Evolutionary conservation across 2,888 invertebrate species (phyloP), one percentile per base, ranked within the genome.

Genomic region (Machimus atricapillus): DNA sequence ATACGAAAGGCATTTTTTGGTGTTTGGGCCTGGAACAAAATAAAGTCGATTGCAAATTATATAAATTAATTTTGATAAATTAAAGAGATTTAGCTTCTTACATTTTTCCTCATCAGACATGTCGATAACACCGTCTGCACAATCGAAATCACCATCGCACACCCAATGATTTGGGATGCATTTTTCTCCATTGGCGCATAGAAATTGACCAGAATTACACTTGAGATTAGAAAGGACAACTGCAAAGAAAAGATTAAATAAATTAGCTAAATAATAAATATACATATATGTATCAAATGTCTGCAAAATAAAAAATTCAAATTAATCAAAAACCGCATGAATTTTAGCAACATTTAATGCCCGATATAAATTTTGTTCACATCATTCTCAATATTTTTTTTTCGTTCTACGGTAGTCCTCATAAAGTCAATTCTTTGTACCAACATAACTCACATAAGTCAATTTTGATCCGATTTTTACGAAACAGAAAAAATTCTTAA

Each of bases 121-220:
- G 91, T 96, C 96, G 90, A 96, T 96, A 92, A 96, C 93, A n/a
- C 96, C 96, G n/a, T 82, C 82, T 31, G 43, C 85, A 92, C 97
- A 97, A 93, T 97, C 96, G 66, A 93, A 93, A 91, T 96, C 96
- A 83, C 95, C 95, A 93, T 97, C 97, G 93, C 97, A 97, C 89
- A 95, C 93, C 96, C 96, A 96, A 90, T 95, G 94, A 87, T 93
- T 93, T 89, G 96, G 96, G 90, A 97, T 94, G 93, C 97, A 97
- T 91, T 95, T 95, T 87, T 94, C 94, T 89, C 95, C 95, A 89
- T 93, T 92, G 88, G 92, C 93, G 92, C 98, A 98, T 88, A 95
- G 95, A 93, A 97, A 97, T 93, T 96, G 96, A 23, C 95, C 95
- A 89, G 94, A 93, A 90, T 94, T 94, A 93, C 96, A 96, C 89